Evolutionary conservation across 2,113 vertebrate species (phyloP).

Genomic region (Rhizomys pruinosus): DNA sequence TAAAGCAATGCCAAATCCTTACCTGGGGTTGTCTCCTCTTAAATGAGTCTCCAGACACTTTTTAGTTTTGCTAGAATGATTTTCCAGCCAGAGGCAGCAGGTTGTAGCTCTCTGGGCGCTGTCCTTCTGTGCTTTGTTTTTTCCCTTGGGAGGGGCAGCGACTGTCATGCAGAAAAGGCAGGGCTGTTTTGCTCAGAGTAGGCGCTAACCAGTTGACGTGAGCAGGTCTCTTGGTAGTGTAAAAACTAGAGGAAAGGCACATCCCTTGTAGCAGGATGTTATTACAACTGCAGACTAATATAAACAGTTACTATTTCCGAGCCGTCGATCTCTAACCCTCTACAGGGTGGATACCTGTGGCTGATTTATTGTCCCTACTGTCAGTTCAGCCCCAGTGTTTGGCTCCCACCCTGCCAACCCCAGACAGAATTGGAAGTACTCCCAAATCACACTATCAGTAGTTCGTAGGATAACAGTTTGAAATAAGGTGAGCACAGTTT

Average conservation of each 20-base stretch:
- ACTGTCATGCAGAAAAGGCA: not conserved
- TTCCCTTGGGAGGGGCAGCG: not conserved
- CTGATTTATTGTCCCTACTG: not conserved
- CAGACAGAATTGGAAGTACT: not conserved
- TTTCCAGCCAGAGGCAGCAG: not conserved
- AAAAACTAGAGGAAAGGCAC: not conserved
- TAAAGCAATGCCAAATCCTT: not conserved
- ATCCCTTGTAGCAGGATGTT: conserved; percentile 27
- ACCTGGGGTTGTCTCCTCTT: not conserved
- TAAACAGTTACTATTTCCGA: conserved; percentile 51
- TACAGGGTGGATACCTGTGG: not conserved
- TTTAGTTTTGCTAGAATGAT: not conserved
- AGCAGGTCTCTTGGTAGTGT: not conserved
- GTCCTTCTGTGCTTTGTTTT: not conserved
- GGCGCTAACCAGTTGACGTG: not conserved
- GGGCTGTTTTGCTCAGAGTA: not conserved
- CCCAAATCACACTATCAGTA: not conserved
- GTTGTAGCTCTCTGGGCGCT: not conserved
- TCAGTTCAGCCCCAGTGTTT: not conserved
- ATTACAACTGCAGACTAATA: not conserved
- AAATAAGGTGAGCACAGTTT: not conserved
- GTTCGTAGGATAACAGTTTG: not conserved
- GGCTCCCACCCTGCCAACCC: not conserved
- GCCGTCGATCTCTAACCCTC: not conserved
- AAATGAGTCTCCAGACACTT: not conserved